A percentile compares a stretch with the other conserved stretches of the same genome.
Evolutionary conservation across 2,113 vertebrate genomes (phyloP).

Genomic region (Lophochroa leadbeateri): DNA sequence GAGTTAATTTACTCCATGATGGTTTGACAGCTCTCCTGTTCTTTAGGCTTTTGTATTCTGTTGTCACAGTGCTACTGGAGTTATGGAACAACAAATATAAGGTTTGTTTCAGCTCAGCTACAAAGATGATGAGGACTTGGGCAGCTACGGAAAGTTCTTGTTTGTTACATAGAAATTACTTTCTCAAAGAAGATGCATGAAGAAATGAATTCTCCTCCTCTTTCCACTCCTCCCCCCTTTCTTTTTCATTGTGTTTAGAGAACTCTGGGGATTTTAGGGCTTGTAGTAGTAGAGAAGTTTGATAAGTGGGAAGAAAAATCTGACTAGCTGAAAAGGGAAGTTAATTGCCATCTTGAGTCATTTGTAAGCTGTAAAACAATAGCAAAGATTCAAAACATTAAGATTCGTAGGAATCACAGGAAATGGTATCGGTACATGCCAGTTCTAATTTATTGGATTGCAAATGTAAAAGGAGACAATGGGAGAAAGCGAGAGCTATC

Average conservation of each 20-base stretch:
- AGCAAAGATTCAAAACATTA: background rate
- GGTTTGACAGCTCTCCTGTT: background rate
- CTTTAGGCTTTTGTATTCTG: slow-evolving; percentile 48
- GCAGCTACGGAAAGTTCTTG: slow-evolving; percentile 2
- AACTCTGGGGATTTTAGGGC: background rate
- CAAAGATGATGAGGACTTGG: background rate
- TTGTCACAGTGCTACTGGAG: slow-evolving; percentile 28
- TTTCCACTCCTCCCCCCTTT: background rate
- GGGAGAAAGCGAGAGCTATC: background rate
- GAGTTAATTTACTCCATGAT: slow-evolving; percentile 17
- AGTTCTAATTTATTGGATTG: background rate
- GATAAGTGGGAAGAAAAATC: background rate
- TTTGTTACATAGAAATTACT: slow-evolving; percentile 41
- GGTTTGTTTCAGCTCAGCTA: background rate
- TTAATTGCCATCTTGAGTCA: background rate
- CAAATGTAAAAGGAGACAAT: background rate
- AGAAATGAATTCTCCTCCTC: background rate
- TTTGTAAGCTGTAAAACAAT: background rate
- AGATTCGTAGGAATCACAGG: background rate
- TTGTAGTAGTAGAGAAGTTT: background rate
- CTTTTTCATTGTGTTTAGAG: background rate
- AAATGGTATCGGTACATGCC: background rate
- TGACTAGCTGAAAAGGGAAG: background rate
- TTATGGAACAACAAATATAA: background rate
- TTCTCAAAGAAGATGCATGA: background rate